phyloP scores from a whole-genome alignment of 2,113 vertebrate genomes.

The Forbesichthys agassizii region DNA sequence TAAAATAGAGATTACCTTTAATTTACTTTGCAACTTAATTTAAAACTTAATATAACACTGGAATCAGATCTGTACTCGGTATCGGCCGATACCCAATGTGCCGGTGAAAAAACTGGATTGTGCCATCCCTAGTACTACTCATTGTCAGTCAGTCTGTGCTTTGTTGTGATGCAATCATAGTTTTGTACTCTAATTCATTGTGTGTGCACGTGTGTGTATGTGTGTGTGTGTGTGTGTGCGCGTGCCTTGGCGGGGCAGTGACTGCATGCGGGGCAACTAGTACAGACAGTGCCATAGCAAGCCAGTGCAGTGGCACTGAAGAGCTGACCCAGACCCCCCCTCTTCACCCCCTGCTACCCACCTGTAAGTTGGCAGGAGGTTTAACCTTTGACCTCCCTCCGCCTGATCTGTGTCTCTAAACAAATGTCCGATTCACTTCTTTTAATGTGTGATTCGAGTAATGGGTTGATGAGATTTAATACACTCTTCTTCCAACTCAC shows the following conservation, averaged over 20 bases:
- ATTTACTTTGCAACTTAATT: no score
- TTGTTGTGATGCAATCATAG: background rate
- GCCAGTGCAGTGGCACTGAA: conserved; percentile 62
- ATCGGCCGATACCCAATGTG: no score
- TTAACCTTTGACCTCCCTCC: background rate
- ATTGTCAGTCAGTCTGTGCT: background rate
- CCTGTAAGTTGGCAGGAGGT: conserved; percentile 66
- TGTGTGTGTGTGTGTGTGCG: conserved; percentile 47
- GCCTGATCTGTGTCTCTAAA: background rate
- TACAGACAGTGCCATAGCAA: conserved; percentile 64
- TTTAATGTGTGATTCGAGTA: no score
- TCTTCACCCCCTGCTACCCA: conserved; percentile 44
- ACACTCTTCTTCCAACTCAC: background rate
- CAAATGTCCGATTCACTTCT: no score
- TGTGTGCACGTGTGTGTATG: conserved; percentile 5
- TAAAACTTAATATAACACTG: no score
- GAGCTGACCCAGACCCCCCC: conserved; percentile 48
- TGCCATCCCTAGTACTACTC: no score
- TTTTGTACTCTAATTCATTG: background rate
- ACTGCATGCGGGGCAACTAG: conserved; percentile 52
- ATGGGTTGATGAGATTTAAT: background rate
- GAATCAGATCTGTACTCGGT: no score
- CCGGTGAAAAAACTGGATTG: no score
- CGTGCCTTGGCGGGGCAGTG: conserved; percentile 35
- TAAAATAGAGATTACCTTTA: no score